These are phyloP conservation scores for Apis florea DNA, from an alignment of 1,140 invertebrate genomes.

Conservation along the genomic window DNA sequence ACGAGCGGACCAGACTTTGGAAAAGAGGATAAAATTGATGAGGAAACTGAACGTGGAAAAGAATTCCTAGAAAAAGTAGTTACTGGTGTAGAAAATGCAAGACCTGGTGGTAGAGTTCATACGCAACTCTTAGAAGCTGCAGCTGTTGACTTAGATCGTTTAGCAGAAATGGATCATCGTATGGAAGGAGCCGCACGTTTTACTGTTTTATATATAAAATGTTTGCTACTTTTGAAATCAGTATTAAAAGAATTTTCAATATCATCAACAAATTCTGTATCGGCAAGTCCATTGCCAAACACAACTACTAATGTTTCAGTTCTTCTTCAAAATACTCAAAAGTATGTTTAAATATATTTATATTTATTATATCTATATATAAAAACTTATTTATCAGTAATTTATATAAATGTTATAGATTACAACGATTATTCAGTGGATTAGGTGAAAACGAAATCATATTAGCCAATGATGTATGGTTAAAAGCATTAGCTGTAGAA, in stretches of 20 bases:
- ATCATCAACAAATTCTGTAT: conserved; percentile 70
- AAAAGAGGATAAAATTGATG: conserved; percentile 70
- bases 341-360: conserved; percentile 68
- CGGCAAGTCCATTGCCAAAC: conserved; percentile 76
- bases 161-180: conserved; percentile 92
- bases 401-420: conserved; percentile 74
- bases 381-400: not conserved
- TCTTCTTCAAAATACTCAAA: conserved; percentile 87
- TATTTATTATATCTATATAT: too few relatives aligned
- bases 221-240: conserved; percentile 76
- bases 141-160: conserved; percentile 85
- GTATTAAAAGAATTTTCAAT: conserved; percentile 74
- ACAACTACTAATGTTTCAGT: conserved; percentile 81
- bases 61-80: conserved; percentile 87
- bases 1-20: conserved; percentile 60
- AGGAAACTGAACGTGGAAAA: conserved; percentile 76
- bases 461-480: conserved; percentile 90
- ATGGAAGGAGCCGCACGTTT: conserved; percentile 93
- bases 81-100: conserved; percentile 85
- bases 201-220: conserved; percentile 88
- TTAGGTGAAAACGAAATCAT: conserved; percentile 87
- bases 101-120: conserved; percentile 82
- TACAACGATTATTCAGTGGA: conserved; percentile 92
- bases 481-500: conserved; percentile 92
- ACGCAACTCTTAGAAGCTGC: conserved; percentile 86